Percentiles rank a stretch among this genome's conserved stretches.
Conservation (phyloP, 2,797 vertebrate species). For the Poecilia velifera region DNA sequence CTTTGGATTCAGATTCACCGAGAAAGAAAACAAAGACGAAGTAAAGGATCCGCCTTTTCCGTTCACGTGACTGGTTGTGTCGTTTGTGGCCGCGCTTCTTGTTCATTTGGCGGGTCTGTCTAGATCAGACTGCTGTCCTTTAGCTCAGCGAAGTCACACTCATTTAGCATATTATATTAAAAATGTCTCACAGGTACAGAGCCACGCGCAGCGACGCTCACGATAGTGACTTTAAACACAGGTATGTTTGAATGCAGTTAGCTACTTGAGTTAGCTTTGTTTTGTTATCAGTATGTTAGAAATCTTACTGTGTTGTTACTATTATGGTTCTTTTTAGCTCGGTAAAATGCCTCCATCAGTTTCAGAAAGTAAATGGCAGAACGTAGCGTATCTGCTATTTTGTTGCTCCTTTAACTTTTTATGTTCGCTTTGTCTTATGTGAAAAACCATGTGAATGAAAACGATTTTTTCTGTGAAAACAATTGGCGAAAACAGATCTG, state of each 20-base stretch:
- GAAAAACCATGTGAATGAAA: not conserved
- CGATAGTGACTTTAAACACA: conserved; percentile 8
- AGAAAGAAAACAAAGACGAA: not conserved
- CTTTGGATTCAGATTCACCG: not conserved
- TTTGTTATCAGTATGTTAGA: not conserved
- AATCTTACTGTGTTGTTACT: not conserved
- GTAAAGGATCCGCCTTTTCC: conserved; percentile 30
- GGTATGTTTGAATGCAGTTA: conserved; percentile 23
- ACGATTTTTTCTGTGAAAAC: not conserved
- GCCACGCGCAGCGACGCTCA: conserved; percentile 7
- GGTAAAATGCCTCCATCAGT: not conserved
- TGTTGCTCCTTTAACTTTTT: not conserved
- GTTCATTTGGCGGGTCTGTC: conserved; percentile 52
- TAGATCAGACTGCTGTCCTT: not conserved
- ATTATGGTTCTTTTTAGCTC: not conserved
- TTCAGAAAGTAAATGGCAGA: not conserved
- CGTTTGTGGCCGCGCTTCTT: conserved; percentile 48
- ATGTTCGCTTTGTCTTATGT: not conserved
- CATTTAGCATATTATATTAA: too few species aligned
- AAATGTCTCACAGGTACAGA: conserved; percentile 15
- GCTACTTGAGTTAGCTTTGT: not conserved
- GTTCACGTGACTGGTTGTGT: conserved; percentile 26
- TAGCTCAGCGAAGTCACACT: not conserved
- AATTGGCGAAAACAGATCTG: not conserved
- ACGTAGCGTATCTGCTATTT: not conserved